Evolutionary conservation across 2,113 vertebrate genomes (phyloP).

Genomic region (Lonchura striata): DNA sequence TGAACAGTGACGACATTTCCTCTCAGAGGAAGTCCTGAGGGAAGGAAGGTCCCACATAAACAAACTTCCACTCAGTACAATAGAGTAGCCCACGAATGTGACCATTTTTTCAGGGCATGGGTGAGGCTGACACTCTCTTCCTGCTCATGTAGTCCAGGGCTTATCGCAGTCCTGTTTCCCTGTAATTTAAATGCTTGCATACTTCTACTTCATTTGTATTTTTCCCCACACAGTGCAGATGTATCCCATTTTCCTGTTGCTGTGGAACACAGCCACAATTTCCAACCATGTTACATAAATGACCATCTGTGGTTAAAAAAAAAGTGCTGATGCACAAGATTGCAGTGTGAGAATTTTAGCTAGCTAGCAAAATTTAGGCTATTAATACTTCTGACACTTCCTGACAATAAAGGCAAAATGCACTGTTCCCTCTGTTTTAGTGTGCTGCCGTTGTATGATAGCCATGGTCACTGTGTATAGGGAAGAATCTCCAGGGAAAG

Average conservation of each 20-base stretch:
- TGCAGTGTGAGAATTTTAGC: slow-evolving; percentile 24
- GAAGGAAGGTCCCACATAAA: slow-evolving; percentile 70
- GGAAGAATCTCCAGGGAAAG: not conserved
- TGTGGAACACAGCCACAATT: slow-evolving; percentile 48
- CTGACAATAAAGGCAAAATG: slow-evolving; percentile 38
- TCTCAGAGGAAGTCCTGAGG: slow-evolving; percentile 45
- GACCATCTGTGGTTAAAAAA: slow-evolving; percentile 47
- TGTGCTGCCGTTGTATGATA: not conserved
- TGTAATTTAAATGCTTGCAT: slow-evolving; percentile 64
- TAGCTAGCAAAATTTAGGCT: slow-evolving; percentile 36
- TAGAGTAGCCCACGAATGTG: slow-evolving; percentile 51
- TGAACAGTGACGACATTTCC: slow-evolving; percentile 63
- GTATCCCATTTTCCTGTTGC: slow-evolving; percentile 75
- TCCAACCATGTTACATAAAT: slow-evolving; percentile 51
- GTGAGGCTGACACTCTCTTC: slow-evolving; percentile 63
- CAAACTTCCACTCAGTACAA: slow-evolving; percentile 59
- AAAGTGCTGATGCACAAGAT: slow-evolving; percentile 28
- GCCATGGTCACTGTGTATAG: fast-evolving
- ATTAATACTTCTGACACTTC: slow-evolving; percentile 62
- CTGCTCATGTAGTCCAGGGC: slow-evolving; percentile 33
- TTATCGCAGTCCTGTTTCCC: slow-evolving; percentile 60
- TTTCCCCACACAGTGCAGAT: slow-evolving; percentile 56
- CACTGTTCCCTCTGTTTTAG: not conserved
- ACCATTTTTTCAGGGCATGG: slow-evolving; percentile 61
- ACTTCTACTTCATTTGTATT: slow-evolving; percentile 54